A percentile compares a stretch with the other conserved stretches of the same genome.
Conservation (phyloP, 1,140 invertebrate species). For the Chrysomallon squamiferum region DNA sequence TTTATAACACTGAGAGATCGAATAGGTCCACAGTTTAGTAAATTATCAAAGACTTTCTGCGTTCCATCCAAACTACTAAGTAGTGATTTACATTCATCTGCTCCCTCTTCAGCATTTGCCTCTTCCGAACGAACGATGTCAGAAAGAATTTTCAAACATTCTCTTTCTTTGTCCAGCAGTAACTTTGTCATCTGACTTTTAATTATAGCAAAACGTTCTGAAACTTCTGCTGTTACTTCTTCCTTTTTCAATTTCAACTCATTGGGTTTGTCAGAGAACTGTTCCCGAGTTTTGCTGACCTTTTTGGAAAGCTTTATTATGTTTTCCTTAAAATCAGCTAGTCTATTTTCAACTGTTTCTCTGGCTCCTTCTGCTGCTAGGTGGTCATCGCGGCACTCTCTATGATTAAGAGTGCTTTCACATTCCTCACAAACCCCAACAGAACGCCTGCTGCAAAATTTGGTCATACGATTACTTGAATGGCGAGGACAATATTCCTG, state of each 20-base stretch:
- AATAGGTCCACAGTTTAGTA: not conserved
- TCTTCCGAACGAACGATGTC: not conserved
- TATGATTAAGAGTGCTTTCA: not conserved
- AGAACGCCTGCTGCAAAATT: not conserved
- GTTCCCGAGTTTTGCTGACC: not conserved
- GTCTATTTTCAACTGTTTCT: not conserved
- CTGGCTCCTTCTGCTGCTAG: not conserved
- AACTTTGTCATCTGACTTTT: not conserved
- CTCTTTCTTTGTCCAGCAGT: not conserved
- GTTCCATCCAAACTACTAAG: not conserved
- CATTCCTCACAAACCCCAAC: not conserved
- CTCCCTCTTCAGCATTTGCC: not conserved
- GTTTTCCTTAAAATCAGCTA: not conserved
- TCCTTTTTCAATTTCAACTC: constrained; percentile 1
- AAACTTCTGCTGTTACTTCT: not conserved
- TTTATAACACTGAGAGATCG: not conserved
- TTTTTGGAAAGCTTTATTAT: not conserved
- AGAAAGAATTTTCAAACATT: not conserved
- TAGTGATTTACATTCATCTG: not conserved
- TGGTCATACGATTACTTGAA: not conserved
- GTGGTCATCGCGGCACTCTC: not conserved
- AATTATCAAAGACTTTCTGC: not conserved
- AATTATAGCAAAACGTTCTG: not conserved
- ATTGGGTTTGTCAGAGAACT: not conserved
- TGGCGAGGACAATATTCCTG: not conserved